Conservation (phyloP, 2,888 invertebrate species). For the Atethmia centrago region DNA sequence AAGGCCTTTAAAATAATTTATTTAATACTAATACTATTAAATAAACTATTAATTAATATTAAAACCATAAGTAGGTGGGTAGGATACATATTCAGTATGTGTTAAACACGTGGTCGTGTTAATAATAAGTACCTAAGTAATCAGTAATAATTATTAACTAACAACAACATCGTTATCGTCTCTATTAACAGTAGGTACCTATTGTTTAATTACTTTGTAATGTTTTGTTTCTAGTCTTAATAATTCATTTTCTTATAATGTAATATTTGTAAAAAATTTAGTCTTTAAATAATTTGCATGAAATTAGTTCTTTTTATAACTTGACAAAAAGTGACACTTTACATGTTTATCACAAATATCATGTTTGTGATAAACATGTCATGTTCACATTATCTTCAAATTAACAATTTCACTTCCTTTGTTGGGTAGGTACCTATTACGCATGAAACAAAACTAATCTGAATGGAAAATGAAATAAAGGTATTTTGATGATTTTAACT, state of each 20-base stretch:
- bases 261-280: not conserved
- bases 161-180: not conserved
- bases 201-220: not conserved
- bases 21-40: not conserved
- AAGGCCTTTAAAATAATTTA: not conserved
- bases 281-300: not conserved
- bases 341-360: too few relatives aligned
- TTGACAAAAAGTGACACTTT: not conserved
- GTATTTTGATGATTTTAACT: not conserved
- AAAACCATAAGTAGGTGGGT: not conserved
- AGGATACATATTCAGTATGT: conserved; percentile 1
- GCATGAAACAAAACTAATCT: not conserved
- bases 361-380: too few relatives aligned
- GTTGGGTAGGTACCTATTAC: too few relatives aligned
- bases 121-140: not conserved
- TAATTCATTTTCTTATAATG: not conserved
- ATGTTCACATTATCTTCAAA: not conserved
- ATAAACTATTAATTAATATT: not conserved
- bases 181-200: too few relatives aligned
- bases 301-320: not conserved
- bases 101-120: not conserved
- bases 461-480: not conserved
- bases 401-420: not conserved
- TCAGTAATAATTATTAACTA: not conserved
- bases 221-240: conserved; percentile 3